These are phyloP conservation scores for Actinemys pallida DNA, from an alignment of 2,113 vertebrate genomes.

Conservation along the genomic window DNA sequence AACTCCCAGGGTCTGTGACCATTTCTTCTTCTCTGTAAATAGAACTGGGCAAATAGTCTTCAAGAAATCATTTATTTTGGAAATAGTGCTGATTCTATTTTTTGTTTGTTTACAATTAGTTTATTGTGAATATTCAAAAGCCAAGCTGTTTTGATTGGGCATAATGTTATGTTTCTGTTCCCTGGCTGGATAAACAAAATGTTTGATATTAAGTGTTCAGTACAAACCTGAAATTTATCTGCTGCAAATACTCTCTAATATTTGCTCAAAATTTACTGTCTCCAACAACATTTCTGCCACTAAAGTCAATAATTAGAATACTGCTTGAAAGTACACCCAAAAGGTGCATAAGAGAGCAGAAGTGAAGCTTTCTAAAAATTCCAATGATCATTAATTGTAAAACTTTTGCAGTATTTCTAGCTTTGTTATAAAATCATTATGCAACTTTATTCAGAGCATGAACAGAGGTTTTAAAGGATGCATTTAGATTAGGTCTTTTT, in stretches of 20 bases:
- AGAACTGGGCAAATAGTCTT: accelerated
- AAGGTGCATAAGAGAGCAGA: neutral
- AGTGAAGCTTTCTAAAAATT: neutral
- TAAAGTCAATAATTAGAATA: neutral
- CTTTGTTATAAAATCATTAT: neutral
- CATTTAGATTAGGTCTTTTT: neutral
- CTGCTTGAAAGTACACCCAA: neutral
- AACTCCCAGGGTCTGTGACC: neutral
- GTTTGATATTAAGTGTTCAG: neutral
- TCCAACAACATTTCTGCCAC: neutral
- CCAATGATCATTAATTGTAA: neutral
- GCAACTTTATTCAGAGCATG: neutral
- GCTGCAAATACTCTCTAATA: neutral
- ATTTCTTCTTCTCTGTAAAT: neutral
- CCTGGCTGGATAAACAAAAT: neutral
- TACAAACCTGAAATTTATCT: neutral
- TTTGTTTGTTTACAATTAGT: neutral
- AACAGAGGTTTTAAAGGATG: neutral
- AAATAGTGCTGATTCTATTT: neutral
- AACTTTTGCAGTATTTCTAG: neutral
- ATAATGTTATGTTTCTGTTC: neutral
- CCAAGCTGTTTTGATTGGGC: neutral
- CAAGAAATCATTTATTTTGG: neutral
- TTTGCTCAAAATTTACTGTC: neutral
- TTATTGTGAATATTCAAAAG: neutral